These are phyloP conservation scores for Lucifuga dentata DNA, from an alignment of 2,113 vertebrate genomes.

Conservation along the genomic window DNA sequence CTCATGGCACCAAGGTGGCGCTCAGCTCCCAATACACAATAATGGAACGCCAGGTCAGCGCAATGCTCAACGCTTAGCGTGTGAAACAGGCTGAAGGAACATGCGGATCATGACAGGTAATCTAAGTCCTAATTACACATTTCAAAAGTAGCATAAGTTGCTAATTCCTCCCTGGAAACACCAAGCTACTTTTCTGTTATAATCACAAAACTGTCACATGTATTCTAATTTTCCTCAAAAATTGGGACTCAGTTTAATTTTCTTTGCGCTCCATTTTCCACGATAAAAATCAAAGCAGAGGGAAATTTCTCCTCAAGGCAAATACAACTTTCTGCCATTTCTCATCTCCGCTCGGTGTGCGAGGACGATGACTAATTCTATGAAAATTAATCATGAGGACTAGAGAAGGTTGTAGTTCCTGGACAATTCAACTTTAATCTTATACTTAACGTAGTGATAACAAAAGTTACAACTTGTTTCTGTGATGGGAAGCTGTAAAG, in stretches of 20 bases:
- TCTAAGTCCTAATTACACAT: constrained; percentile 34
- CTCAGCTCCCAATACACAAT: no score
- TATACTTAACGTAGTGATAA: constrained; percentile 54
- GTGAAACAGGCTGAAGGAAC: no score
- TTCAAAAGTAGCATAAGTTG: constrained; percentile 34
- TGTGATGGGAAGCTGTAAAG: constrained; percentile 50
- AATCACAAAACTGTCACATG: constrained; percentile 47
- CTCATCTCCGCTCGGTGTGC: constrained; percentile 46
- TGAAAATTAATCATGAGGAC: constrained; percentile 66
- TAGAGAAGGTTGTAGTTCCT: constrained; percentile 42
- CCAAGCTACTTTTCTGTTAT: constrained; percentile 33
- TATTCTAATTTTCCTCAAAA: constrained; percentile 53
- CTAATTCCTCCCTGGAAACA: constrained; percentile 32
- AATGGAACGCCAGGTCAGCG: no score
- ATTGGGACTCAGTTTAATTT: constrained; percentile 59
- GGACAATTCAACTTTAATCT: constrained; percentile 66
- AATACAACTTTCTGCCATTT: constrained; percentile 49
- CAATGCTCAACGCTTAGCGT: no score
- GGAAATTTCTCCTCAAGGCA: constrained; percentile 63
- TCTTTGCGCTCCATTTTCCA: constrained; percentile 19
- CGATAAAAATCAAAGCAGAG: constrained; percentile 67
- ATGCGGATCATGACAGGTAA: constrained; percentile 33
- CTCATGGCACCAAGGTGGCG: no score
- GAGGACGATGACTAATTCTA: constrained; percentile 67
- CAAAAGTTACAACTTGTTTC: constrained; percentile 59